phyloP scores from a whole-genome alignment of 2,888 invertebrate genomes.

The Elysia crispata region DNA sequence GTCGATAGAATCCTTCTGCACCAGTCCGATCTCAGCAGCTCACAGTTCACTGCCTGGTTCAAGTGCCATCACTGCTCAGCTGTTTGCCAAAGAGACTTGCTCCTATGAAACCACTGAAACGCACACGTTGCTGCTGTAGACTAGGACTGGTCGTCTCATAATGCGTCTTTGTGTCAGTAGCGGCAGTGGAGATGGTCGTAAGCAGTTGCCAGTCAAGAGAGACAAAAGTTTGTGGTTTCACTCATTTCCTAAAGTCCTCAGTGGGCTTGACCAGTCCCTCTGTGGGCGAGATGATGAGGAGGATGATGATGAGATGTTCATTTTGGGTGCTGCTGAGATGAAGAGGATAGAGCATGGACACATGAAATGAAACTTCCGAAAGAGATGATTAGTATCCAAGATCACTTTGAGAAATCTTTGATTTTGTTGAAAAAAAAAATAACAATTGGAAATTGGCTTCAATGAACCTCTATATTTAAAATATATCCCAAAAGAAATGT shows the following conservation, averaged over 20 bases:
- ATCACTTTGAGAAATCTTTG: background rate
- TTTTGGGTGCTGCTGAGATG: background rate
- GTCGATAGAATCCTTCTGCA: no score
- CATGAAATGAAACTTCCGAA: background rate
- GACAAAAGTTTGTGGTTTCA: no score
- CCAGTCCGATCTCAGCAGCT: no score
- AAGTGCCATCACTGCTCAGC: no score
- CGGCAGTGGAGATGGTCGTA: no score
- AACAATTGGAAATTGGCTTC: background rate
- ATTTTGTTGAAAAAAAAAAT: constrained; percentile 16
- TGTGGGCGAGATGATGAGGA: constrained; percentile 12
- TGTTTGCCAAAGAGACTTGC: no score
- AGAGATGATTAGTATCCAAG: background rate
- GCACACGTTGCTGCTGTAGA: no score
- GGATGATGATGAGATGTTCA: constrained; percentile 3
- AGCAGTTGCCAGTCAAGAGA: no score
- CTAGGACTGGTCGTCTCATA: no score
- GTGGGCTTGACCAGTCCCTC: constrained; percentile 38
- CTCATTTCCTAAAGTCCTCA: constrained; percentile 45
- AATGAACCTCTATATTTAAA: background rate
- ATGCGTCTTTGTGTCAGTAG: no score
- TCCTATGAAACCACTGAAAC: no score
- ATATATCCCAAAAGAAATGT: background rate
- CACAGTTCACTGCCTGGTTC: no score
- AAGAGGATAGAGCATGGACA: constrained; percentile 4